Base-by-base conservation (phyloP, 2,113 vertebrate species). In the Lates calcarifer region DNA sequence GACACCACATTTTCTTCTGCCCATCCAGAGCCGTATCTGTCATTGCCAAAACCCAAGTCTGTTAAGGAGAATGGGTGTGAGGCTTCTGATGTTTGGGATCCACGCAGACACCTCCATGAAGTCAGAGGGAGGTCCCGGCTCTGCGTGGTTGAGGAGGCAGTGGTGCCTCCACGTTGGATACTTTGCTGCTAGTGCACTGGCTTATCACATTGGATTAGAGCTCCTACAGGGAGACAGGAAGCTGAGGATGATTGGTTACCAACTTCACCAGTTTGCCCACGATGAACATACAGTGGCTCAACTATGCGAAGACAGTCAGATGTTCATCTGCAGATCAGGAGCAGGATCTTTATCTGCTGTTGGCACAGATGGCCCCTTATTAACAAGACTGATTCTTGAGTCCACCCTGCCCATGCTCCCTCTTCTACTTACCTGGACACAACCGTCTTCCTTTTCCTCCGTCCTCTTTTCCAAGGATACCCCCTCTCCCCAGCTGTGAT, bases 141-240 rank as follows among this genome's bases (percentile, higher is more conserved):
- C 86, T 56, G 86, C 74, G 28, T 90, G 88, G 80, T 74, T 55
- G 77, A 87, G 89, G 87, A 89, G 74, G 80, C 88, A 57, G 81
- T 60, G 68, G 84, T 43, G 84, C 81, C 81, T 86, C 85, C 82
- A 67, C 56, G 49, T 71, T 79, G 81, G 83, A 87, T 74, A 53
- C 86, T 89, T 85, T 74, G 61, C 73, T 55, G 76, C 86, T 78
- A 49, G 47, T 73, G 84, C 64, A 72, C 71, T 82, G 87, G 89
- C 87, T 94, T 94, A 93, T 94, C 93, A 71, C 77, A 72, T 72
- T 85, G 86, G 90, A 94, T 95, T 94, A 93, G 81, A 85, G 49
- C 67, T 79, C 85, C 81, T 71, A 81, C 83, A 45, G 88, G 58
- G 90, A 88, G 82, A 78, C 84, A 80, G 81, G 63, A 83, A 56